These are phyloP conservation scores for Gyrodactylus salaris DNA, from an alignment of 1,140 invertebrate species.

Conservation along the genomic window DNA sequence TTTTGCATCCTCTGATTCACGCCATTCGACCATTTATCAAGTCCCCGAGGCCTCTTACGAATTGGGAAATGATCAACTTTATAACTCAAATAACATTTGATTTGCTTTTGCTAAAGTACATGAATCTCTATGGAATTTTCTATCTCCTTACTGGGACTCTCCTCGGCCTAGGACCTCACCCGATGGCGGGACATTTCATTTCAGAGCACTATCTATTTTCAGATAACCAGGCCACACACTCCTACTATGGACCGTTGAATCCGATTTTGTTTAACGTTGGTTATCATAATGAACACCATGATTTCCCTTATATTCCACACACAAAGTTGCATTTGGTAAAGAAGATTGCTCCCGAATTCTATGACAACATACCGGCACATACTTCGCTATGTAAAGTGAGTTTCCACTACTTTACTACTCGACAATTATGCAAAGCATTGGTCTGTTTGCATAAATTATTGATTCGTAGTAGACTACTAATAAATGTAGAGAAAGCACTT, in stretches of 20 bases:
- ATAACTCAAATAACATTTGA: slow-evolving; percentile 59
- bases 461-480: no score
- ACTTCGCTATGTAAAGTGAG: slow-evolving; percentile 39
- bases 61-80: slow-evolving; percentile 29
- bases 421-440: slow-evolving; percentile 58
- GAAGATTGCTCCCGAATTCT: slow-evolving; percentile 66
- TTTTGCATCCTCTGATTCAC: slow-evolving; percentile 80
- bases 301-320: slow-evolving; percentile 63
- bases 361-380: slow-evolving; percentile 63
- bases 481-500: no score
- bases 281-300: slow-evolving; percentile 33
- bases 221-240: slow-evolving; percentile 85
- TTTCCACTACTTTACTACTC: slow-evolving; percentile 49
- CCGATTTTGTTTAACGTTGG: slow-evolving; percentile 91
- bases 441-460: no score
- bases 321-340: slow-evolving; percentile 21
- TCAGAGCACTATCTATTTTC: slow-evolving; percentile 93
- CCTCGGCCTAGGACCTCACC: slow-evolving; percentile 74
- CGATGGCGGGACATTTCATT: slow-evolving; percentile 85
- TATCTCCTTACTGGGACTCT: slow-evolving; percentile 55
- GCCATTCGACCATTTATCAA: slow-evolving; percentile 53
- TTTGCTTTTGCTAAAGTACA: slow-evolving; percentile 35
- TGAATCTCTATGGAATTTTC: slow-evolving; percentile 37
- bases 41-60: slow-evolving; percentile 5
- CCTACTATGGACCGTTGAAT: slow-evolving; percentile 88